These are phyloP conservation scores for Hippocampus mohnikei DNA, from an alignment of 2,113 vertebrate species.

Conservation along the genomic window DNA sequence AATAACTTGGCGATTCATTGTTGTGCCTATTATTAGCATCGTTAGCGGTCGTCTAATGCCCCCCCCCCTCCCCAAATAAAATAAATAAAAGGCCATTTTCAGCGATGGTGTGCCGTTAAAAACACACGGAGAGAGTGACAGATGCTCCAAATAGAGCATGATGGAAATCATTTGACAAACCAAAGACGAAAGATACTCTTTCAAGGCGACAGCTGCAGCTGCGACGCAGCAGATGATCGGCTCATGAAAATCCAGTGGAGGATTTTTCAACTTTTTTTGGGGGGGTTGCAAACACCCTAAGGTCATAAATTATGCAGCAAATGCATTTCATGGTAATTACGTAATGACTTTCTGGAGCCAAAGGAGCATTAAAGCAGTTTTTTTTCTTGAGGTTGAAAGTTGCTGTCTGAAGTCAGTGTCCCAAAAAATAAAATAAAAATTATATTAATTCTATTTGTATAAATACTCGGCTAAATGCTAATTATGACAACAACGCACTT, in stretches of 20 bases:
- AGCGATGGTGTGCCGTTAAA: background rate
- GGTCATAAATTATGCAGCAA: slow-evolving; percentile 54
- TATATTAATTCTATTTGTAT: slow-evolving; percentile 23
- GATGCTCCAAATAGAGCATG: slow-evolving; percentile 8
- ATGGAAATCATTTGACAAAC: background rate
- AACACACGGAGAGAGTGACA: background rate
- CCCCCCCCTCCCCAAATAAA: background rate
- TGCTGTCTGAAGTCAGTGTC: slow-evolving; percentile 14
- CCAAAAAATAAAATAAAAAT: slow-evolving; percentile 10
- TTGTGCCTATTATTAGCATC: too few relatives aligned
- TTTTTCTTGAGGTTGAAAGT: slow-evolving; percentile 23
- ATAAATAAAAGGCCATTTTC: background rate
- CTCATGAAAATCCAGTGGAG: background rate
- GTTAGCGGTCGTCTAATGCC: background rate
- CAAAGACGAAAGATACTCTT: background rate
- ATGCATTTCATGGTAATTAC: slow-evolving; percentile 33
- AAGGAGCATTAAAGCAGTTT: slow-evolving; percentile 18
- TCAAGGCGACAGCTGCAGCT: background rate
- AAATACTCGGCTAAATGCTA: slow-evolving; percentile 36
- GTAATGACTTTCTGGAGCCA: slow-evolving; percentile 35
- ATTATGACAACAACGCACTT: slow-evolving; percentile 10
- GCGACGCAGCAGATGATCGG: background rate
- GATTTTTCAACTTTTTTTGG: slow-evolving; percentile 5
- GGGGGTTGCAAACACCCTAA: slow-evolving; percentile 20
- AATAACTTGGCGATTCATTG: too few relatives aligned